Base-by-base conservation (phyloP, 2,888 invertebrate species). In the Drosophila robusta region DNA sequence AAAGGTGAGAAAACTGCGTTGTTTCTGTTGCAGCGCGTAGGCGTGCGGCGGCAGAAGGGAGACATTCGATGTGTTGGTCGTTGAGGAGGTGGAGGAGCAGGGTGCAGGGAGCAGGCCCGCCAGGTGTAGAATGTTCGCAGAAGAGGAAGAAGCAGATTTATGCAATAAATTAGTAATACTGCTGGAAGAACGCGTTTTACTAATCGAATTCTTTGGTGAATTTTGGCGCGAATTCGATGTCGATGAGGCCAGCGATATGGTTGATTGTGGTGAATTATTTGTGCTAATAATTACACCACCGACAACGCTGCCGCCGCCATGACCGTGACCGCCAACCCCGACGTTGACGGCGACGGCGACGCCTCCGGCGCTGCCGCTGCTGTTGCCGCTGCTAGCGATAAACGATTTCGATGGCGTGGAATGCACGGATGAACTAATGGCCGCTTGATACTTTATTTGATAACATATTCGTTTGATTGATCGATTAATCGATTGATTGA, bases 1-100 rank as follows among this genome's bases (percentile, higher is more conserved):
- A 93, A 98, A 99, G 76, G 98, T 98, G 87, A 99, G 95, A 94
- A 99, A 99, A 82, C 99, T 99, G 84, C 98, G 96, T 94, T 99
- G 98, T 93, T 98, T 98, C 96, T 98, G 97, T 96, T 97, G 97
- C 90, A 97, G 94, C 79, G 95, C 95, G 93, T 95, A 94, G 84
- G 95, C 94, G 87, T 94, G 94, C 80, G 93, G 94, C 90, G 95
- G 95, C 89, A 94, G 93, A 55, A 82, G 79, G 44, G 90, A 93
- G 42, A 70, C 73, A 26, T 78, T 80, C 45, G 70, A 52, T 47
- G 70, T 66, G 14, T 8, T n/a, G 34, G 54, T 34, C 3, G 42
- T 32, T 2, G 42, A 22, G 12, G 54, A 7, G 22, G 44, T 14
- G 92, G 50, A 93, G 29, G 76, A 94, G 92, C 87, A 82, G 42